These are phyloP conservation scores for Hesperia comma DNA, from an alignment of 2,888 invertebrate genomes.

Conservation along the genomic window DNA sequence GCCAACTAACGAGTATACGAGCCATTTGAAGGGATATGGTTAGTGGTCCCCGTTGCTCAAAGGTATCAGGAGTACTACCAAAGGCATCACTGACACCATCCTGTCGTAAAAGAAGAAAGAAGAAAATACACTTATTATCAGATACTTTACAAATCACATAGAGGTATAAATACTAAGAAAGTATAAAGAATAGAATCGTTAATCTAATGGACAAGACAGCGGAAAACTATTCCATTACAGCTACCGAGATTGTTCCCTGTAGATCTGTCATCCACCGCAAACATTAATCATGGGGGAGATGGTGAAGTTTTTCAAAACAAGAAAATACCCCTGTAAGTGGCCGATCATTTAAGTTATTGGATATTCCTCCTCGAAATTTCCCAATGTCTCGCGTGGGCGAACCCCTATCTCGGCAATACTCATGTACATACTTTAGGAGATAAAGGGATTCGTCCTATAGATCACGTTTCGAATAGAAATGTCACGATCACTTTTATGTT, in stretches of 20 bases:
- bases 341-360: conserved; percentile 34
- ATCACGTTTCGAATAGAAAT: conserved; percentile 1
- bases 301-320: conserved; percentile 30
- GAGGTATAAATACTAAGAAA: not conserved
- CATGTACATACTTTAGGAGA: conserved; percentile 49
- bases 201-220: conserved; percentile 16
- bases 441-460: conserved; percentile 45
- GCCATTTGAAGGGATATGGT: too few species aligned
- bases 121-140: too few species aligned
- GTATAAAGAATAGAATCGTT: not conserved
- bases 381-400: conserved; percentile 31
- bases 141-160: too few species aligned
- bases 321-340: conserved; percentile 31
- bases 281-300: conserved; percentile 29
- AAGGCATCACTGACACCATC: too few species aligned
- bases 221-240: conserved; percentile 27
- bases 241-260: conserved; percentile 14
- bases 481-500: not conserved
- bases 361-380: conserved; percentile 27
- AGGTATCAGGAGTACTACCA: too few species aligned
- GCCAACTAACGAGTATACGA: too few species aligned
- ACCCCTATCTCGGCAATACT: conserved; percentile 36
- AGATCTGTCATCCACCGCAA: conserved; percentile 27
- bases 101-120: too few species aligned
- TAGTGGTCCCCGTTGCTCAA: too few species aligned